A percentile compares a stretch with the other conserved stretches of the same genome.
Evolutionary conservation across 2,797 vertebrate genomes (phyloP).

Genomic region (Synaphobranchus kaupii): DNA sequence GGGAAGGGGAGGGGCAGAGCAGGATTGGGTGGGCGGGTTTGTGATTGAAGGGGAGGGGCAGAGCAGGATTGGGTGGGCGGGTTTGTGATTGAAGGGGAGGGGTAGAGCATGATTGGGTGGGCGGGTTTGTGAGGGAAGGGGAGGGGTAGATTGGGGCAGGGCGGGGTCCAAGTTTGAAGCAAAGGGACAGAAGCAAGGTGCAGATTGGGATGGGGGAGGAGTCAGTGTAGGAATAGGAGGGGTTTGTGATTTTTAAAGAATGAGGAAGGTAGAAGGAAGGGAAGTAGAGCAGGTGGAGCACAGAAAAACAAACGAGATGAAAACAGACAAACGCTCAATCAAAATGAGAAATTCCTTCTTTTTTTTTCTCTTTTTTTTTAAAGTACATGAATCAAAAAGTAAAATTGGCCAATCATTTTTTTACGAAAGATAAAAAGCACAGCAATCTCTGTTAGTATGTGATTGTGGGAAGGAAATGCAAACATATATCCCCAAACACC

Average conservation of each 20-base stretch:
- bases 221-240: background rate
- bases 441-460: background rate
- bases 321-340: slow-evolving; percentile 32
- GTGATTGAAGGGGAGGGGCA: background rate
- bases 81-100: too few species aligned
- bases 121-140: too few species aligned
- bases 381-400: background rate
- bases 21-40: too few species aligned
- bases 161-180: background rate
- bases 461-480: background rate
- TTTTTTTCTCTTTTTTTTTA: too few species aligned
- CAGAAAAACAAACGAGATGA: slow-evolving; percentile 14
- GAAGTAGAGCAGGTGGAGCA: slow-evolving; percentile 27
- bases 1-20: too few species aligned
- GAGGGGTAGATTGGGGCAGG: too few species aligned
- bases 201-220: slow-evolving; percentile 14
- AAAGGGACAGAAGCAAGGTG: slow-evolving; percentile 7
- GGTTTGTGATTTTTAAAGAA: slow-evolving; percentile 23
- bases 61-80: too few species aligned
- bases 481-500: background rate
- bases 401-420: background rate
- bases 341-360: background rate
- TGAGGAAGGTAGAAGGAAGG: slow-evolving; percentile 39
- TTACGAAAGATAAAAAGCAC: background rate
- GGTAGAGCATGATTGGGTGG: too few species aligned